Conservation (phyloP, 2,888 invertebrate species). For the Entomobrya proxima region DNA sequence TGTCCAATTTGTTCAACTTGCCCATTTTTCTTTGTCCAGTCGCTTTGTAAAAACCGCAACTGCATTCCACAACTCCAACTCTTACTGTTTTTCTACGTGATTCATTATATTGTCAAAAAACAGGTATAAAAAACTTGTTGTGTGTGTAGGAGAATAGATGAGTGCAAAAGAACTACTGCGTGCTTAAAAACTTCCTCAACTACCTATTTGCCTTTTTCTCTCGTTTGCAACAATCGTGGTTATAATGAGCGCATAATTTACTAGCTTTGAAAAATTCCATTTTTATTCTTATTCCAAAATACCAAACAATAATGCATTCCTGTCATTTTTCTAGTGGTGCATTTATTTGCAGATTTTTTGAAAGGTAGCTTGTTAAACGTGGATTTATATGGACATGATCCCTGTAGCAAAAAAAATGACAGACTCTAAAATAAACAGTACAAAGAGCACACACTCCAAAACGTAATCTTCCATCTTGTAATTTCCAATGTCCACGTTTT, state of each 20-base stretch:
- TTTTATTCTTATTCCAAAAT: neutral
- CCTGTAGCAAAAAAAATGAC: neutral
- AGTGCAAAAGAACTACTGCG: no score
- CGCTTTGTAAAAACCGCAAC: no score
- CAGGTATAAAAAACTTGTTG: no score
- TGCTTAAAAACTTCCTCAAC: slow-evolving; percentile 1
- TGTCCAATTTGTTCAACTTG: no score
- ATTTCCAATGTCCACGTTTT: slow-evolving; percentile 40
- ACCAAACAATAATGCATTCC: neutral
- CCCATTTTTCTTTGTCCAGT: no score
- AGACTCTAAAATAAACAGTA: neutral
- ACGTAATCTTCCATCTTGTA: neutral
- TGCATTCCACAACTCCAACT: no score
- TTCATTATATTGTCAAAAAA: no score
- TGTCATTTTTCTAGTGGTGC: neutral
- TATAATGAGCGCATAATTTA: neutral
- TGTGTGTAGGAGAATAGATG: no score
- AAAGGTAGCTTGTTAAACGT: neutral
- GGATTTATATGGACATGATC: slow-evolving; percentile 18
- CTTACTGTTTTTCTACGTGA: no score
- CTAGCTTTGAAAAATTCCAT: neutral
- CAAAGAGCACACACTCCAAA: neutral
- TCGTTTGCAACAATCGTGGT: neutral
- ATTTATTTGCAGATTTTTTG: neutral
- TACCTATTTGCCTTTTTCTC: neutral